phyloP scores from a whole-genome alignment of 92 coral and sea anemone species.

The Epizoanthus rinbou region DNA sequence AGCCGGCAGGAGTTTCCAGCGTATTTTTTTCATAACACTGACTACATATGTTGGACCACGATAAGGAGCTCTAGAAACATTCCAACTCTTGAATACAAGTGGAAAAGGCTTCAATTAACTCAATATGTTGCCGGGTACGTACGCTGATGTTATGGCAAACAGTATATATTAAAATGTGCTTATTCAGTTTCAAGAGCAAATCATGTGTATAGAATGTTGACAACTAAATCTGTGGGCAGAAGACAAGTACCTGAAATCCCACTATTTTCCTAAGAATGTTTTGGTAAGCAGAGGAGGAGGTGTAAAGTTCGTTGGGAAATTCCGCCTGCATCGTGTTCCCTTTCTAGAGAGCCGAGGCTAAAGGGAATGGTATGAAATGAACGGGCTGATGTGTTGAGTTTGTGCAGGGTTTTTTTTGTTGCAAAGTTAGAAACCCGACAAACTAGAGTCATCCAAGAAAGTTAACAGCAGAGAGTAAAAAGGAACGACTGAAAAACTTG shows the following conservation, averaged over 20 bases:
- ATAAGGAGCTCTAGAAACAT: neutral
- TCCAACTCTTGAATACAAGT: neutral
- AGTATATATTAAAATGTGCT: neutral
- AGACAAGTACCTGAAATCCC: neutral
- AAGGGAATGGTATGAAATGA: too few species aligned
- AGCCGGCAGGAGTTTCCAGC: too few species aligned
- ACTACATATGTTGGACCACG: too few species aligned
- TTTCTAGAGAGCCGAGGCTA: too few species aligned
- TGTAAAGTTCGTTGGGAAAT: neutral
- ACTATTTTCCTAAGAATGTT: neutral
- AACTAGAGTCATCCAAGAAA: neutral
- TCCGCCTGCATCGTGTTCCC: neutral
- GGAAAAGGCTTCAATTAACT: conserved; percentile 1
- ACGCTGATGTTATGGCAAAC: neutral
- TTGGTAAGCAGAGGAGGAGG: neutral
- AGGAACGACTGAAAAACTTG: neutral
- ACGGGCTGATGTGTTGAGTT: too few species aligned
- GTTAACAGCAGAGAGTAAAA: neutral
- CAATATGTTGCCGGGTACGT: neutral
- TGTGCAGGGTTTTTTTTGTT: too few species aligned
- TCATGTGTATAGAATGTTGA: neutral
- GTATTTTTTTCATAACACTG: too few species aligned
- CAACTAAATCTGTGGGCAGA: neutral
- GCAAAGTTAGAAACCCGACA: neutral
- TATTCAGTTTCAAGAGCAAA: neutral